Base-by-base conservation (phyloP, 2,797 vertebrate genomes). In the Leptoclinus maculatus region DNA sequence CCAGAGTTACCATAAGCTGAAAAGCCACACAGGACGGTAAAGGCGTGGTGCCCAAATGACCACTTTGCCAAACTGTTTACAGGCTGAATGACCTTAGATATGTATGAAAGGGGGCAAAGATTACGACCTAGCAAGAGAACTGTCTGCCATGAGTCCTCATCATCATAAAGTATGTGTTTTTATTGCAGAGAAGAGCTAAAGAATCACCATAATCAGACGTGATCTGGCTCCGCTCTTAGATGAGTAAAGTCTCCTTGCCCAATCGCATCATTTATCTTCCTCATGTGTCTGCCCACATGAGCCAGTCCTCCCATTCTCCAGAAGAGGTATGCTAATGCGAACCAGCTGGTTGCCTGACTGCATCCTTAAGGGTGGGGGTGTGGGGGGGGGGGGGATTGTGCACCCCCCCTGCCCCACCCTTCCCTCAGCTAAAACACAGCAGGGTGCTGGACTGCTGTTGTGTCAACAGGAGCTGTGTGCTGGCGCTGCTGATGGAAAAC, bases 241-340 rank as follows among this genome's bases (percentile, higher is more conserved):
- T 79, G 59, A 66, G 73, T 88, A 84, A 74, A 77, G 72, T 83
- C 85, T 83, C 82, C 80, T 74, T 76, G 85, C 86, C 89, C 88
- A 85, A 81, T 92, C 56, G 59, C 75, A 69, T 91, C 88, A 81
- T 94, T 92, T 89, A 89, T 94, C 92, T 90, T 91, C 75, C 90
- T 94, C 80, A 74, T 88, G 83, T 84, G 84, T 93, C 93, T 91
- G 86, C 89, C 90, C 80, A 74, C 89, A 88, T 91, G 82, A 88
- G 85, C 84, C 83, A 80, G 87, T 83, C 87, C 84, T 87, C 86
- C 81, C 78, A 39, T 91, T 93, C 86, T 53, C 67, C 71, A 78
- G 82, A 79, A 86, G 86, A 94, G 91, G 91, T 89, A 94, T 93
- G 94, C 76, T 95, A 95, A 96, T 95, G 87, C 83, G 70, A 95